Percentiles rank a stretch among this genome's conserved stretches.
Evolutionary conservation across 2,888 invertebrate genomes (phyloP).

Genomic region (Zaprionus lineosus): DNA sequence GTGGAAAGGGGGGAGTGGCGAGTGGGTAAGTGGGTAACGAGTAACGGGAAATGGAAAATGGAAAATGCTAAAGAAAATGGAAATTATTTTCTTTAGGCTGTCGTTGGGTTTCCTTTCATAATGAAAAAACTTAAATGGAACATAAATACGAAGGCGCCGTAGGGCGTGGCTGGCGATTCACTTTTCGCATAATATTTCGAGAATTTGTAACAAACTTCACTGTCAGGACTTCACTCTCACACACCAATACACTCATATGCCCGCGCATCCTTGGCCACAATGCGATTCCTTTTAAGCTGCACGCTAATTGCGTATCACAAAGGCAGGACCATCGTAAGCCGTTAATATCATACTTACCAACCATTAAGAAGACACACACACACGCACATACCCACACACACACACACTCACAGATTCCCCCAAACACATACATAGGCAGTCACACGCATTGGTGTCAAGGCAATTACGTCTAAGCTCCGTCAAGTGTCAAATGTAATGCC

Average conservation of each 20-base stretch:
- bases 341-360: constrained; percentile 71
- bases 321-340: constrained; percentile 54
- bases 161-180: constrained; percentile 16
- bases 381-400: no score
- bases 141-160: constrained; percentile 47
- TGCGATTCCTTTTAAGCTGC: constrained; percentile 34
- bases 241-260: no score
- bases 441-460: constrained; percentile 54
- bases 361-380: constrained; percentile 53
- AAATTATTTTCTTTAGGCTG: constrained; percentile 48
- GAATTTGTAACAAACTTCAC: not conserved
- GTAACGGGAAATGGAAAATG: no score
- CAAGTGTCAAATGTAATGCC: constrained; percentile 73
- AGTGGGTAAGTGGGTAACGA: no score
- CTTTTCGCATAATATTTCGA: constrained; percentile 14
- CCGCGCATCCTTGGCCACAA: constrained; percentile 12
- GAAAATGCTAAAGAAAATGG: constrained; percentile 70
- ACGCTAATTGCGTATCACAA: constrained; percentile 40
- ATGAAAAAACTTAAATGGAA: constrained; percentile 75
- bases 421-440: constrained; percentile 22
- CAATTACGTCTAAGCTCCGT: constrained; percentile 73
- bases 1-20: no score
- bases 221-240: no score
- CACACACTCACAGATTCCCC: no score
- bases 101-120: constrained; percentile 35